A percentile compares a stretch with the other conserved stretches of the same genome.
Evolutionary conservation across 64 coral and sea anemone genomes (phyloP).

Genomic region (Actinia equina): DNA sequence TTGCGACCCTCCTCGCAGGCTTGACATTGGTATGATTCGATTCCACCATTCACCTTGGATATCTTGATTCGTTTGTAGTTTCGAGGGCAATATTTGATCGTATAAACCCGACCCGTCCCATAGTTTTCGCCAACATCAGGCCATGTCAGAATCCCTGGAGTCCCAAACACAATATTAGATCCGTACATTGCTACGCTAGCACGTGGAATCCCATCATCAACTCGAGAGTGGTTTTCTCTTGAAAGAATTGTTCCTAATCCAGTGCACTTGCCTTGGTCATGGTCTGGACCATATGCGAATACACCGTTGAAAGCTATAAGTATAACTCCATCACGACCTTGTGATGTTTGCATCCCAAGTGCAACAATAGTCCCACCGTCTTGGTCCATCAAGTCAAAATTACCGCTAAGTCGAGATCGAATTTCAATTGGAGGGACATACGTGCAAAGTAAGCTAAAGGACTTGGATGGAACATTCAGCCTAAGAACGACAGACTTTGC

Average conservation of each 20-base stretch:
- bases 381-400: constrained; percentile 41
- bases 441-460: background rate
- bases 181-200: constrained; percentile 44
- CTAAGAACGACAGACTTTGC: constrained; percentile 17
- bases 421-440: background rate
- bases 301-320: constrained; percentile 50
- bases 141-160: constrained; percentile 66
- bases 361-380: constrained; percentile 40
- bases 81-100: constrained; percentile 58
- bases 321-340: constrained; percentile 45
- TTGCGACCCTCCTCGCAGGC: constrained; percentile 51
- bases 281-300: background rate
- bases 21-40: constrained; percentile 40
- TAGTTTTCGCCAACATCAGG: constrained; percentile 36
- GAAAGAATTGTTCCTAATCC: constrained; percentile 47
- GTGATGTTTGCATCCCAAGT: constrained; percentile 50
- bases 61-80: constrained; percentile 52
- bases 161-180: constrained; percentile 62
- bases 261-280: constrained; percentile 18
- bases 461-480: constrained; percentile 5
- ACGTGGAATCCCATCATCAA: constrained; percentile 27
- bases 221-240: constrained; percentile 24
- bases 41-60: constrained; percentile 31
- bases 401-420: constrained; percentile 9
- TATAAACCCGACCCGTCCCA: constrained; percentile 70